Evolutionary conservation across 2,888 invertebrate genomes (phyloP).

Genomic region (Metalampra italica): DNA sequence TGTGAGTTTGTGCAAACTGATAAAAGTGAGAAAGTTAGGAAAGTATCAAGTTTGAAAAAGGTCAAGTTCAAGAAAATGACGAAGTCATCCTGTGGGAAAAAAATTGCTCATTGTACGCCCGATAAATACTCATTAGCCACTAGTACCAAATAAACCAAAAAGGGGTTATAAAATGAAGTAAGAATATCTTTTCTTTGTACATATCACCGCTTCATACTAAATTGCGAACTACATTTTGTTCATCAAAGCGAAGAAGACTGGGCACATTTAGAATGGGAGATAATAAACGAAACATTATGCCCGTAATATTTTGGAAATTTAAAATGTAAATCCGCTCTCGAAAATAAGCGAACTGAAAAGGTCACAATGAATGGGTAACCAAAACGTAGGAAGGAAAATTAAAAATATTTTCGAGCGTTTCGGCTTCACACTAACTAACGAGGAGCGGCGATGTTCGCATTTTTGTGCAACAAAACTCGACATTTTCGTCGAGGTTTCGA

Average conservation of each 20-base stretch:
- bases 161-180: too few species aligned
- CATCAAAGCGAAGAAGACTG: not conserved
- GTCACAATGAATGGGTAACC: slow-evolving; percentile 40
- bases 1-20: too few species aligned
- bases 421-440: slow-evolving; percentile 22
- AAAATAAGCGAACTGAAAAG: slow-evolving; percentile 23
- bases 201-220: too few species aligned
- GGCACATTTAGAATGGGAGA: not conserved
- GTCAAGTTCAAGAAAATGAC: too few species aligned
- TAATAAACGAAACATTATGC: not conserved
- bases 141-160: too few species aligned
- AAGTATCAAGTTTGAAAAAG: too few species aligned
- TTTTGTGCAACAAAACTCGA: slow-evolving; percentile 21
- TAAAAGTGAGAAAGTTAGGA: too few species aligned
- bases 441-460: slow-evolving; percentile 1
- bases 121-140: too few species aligned
- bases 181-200: too few species aligned
- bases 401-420: slow-evolving; percentile 45
- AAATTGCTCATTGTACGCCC: not conserved
- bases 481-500: slow-evolving; percentile 11
- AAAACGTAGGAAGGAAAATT: slow-evolving; percentile 60
- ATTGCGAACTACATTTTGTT: too few species aligned
- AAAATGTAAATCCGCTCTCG: slow-evolving; percentile 5
- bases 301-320: not conserved
- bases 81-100: too few species aligned